Conservation (phyloP, 64 coral and sea anemone genomes). For the Orbicella faveolata region DNA sequence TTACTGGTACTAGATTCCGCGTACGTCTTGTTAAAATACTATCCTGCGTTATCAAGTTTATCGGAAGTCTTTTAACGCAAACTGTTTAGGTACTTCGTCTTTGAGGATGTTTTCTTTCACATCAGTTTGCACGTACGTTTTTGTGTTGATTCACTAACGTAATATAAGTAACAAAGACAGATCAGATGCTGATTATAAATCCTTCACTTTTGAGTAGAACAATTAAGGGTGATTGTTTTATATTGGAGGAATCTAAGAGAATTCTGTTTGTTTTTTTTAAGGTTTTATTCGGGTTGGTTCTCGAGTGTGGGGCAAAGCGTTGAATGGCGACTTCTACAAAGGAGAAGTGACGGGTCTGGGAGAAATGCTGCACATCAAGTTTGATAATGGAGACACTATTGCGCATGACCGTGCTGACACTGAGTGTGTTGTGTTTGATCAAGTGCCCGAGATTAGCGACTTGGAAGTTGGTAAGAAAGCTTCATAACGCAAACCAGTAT, state of each 20-base stretch:
- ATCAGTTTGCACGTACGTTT: too few species aligned
- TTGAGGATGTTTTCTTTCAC: too few species aligned
- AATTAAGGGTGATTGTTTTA: too few species aligned
- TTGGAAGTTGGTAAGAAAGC: constrained; percentile 72
- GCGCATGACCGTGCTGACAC: constrained; percentile 87
- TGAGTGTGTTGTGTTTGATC: constrained; percentile 97
- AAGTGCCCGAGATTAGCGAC: constrained; percentile 78
- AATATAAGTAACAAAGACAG: too few species aligned
- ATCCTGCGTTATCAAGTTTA: too few species aligned
- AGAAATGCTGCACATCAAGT: constrained; percentile 97
- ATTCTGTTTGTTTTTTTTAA: constrained; percentile 14
- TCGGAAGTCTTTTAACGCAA: too few species aligned
- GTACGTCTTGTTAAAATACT: too few species aligned
- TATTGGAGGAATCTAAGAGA: not conserved
- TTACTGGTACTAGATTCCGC: too few species aligned
- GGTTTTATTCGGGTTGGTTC: constrained; percentile 97
- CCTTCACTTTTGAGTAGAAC: too few species aligned
- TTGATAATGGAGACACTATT: constrained; percentile 96
- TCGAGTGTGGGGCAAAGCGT: constrained; percentile 88
- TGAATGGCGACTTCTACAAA: constrained; percentile 98
- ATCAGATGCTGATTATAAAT: too few species aligned
- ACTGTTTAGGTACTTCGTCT: too few species aligned
- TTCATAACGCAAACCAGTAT: not conserved
- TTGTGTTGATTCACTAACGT: too few species aligned
- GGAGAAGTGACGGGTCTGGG: constrained; percentile 91